These are phyloP conservation scores for Noturus placidus DNA, from an alignment of 2,113 vertebrate genomes.

Conservation along the genomic window DNA sequence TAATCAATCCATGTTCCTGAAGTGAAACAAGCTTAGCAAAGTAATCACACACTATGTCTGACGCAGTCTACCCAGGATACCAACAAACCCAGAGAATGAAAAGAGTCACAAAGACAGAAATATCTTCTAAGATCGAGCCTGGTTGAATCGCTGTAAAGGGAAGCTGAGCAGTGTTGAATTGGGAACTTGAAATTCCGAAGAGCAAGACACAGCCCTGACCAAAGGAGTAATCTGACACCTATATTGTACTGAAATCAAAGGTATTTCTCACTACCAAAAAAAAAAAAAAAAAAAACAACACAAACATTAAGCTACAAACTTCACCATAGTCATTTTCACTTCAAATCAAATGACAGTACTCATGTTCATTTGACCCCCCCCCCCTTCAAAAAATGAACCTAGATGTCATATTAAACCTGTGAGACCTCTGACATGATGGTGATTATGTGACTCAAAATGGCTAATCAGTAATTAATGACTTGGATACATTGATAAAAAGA, in stretches of 20 bases:
- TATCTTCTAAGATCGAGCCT: neutral
- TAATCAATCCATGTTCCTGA: neutral
- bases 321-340: neutral
- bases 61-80: neutral
- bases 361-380: neutral
- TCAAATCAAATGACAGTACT: neutral
- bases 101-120: neutral
- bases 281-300: neutral
- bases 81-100: neutral
- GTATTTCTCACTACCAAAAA: neutral
- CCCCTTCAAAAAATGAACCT: neutral
- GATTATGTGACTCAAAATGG: neutral
- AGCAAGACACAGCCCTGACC: neutral
- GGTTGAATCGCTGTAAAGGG: neutral
- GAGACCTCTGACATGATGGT: neutral
- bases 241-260: neutral
- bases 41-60: neutral
- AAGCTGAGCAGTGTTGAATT: neutral
- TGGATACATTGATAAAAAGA: neutral
- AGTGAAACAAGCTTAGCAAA: neutral
- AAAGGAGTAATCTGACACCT: neutral
- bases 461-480: neutral
- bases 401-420: neutral
- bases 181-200: neutral
- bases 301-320: neutral